Evolutionary conservation across 2,797 vertebrate genomes (phyloP).

Genomic region (Mus spretus): DNA sequence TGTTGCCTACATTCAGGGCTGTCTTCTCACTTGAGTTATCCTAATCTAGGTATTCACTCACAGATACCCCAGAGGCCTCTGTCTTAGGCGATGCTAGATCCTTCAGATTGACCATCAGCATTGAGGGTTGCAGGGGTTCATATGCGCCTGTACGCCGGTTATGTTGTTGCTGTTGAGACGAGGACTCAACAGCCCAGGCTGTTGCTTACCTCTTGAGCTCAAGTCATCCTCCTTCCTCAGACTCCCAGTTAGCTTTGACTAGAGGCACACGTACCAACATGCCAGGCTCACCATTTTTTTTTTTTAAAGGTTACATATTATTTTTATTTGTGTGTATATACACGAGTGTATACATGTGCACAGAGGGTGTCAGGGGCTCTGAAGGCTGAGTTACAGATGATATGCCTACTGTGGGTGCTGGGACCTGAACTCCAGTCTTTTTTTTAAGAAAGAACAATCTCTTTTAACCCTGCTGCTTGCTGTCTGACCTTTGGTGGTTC

Average conservation of each 20-base stretch:
- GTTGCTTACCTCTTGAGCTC: background rate
- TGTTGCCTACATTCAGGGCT: background rate
- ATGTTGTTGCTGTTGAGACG: no score
- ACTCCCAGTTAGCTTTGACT: background rate
- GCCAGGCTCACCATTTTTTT: background rate
- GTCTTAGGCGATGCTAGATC: background rate
- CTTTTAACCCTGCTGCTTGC: background rate
- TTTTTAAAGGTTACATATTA: background rate
- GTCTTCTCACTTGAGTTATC: background rate
- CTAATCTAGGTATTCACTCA: background rate
- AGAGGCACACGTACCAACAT: background rate
- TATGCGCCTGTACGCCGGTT: background rate
- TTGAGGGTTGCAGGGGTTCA: background rate
- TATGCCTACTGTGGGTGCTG: no score
- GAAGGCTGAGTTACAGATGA: background rate
- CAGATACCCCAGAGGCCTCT: background rate
- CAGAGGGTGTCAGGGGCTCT: no score
- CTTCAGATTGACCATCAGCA: background rate
- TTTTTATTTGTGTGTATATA: background rate
- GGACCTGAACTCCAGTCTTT: background rate
- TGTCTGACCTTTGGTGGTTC: background rate
- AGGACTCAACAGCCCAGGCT: background rate
- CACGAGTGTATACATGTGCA: background rate
- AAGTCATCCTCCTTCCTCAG: no score
- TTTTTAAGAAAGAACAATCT: no score